Percentiles rank a stretch among this genome's conserved stretches.
These are phyloP conservation scores for Felis catus DNA, from an alignment of 2,113 vertebrate species.

Conservation along the genomic window DNA sequence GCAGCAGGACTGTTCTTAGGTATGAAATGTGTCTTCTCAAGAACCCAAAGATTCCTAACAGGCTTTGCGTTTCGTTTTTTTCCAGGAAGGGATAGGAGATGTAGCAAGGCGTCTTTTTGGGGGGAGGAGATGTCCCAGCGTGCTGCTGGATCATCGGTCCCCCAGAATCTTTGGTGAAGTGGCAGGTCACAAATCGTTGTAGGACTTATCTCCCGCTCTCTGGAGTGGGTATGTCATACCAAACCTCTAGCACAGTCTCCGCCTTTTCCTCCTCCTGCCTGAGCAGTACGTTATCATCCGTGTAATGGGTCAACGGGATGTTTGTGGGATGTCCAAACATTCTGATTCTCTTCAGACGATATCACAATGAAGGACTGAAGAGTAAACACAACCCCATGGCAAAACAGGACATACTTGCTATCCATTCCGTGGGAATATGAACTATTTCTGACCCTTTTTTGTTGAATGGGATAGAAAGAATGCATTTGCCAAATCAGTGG, in stretches of 20 bases:
- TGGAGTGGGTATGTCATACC: not conserved
- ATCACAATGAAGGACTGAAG: not conserved
- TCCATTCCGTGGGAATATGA: not conserved
- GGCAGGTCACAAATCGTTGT: not conserved
- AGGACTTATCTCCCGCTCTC: not conserved
- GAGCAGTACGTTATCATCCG: not conserved
- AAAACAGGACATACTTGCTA: not conserved
- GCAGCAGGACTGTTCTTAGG: not conserved
- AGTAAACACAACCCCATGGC: not conserved
- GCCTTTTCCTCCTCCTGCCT: not conserved
- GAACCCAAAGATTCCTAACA: not conserved
- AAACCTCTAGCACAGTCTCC: not conserved
- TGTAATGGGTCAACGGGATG: not conserved
- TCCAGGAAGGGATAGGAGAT: not conserved
- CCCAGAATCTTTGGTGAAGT: not conserved
- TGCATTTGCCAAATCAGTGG: not conserved
- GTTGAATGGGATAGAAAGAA: not conserved
- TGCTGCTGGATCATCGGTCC: not conserved
- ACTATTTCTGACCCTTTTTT: not conserved
- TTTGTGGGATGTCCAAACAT: not conserved
- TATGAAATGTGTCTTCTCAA: not conserved
- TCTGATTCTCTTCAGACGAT: not conserved
- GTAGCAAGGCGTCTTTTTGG: not conserved
- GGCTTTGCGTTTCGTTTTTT: not conserved
- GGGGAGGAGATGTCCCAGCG: not conserved